Evolutionary conservation across 2,113 vertebrate species (phyloP).

Genomic region (Ciconia maguari): DNA sequence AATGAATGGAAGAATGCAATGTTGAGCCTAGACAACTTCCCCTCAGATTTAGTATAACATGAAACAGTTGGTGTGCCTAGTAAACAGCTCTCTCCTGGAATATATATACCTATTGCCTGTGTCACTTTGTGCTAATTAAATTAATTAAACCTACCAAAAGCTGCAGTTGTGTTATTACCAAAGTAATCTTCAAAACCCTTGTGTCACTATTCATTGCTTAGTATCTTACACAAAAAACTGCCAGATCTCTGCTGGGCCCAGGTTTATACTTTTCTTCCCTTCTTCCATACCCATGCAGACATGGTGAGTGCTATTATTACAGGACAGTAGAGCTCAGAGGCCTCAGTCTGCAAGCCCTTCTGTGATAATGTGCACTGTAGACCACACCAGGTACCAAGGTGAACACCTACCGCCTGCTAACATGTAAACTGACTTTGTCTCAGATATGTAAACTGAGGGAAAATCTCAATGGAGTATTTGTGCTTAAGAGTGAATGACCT

Average conservation of each 20-base stretch:
- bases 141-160: background rate
- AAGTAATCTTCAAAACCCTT: background rate
- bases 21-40: background rate
- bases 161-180: background rate
- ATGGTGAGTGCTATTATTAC: background rate
- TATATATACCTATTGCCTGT: background rate
- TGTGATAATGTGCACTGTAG: background rate
- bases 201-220: background rate
- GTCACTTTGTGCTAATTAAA: background rate
- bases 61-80: background rate
- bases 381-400: background rate
- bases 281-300: background rate
- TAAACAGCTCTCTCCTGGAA: background rate
- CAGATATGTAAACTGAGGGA: background rate
- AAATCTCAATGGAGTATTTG: background rate
- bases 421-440: background rate
- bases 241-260: background rate
- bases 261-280: background rate
- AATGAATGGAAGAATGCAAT: background rate
- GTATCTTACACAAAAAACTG: background rate
- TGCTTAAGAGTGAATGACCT: background rate
- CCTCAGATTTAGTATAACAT: background rate
- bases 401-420: background rate
- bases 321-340: background rate
- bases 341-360: background rate